Conservation (phyloP, 2,888 invertebrate genomes). For the Homarus gammarus region DNA sequence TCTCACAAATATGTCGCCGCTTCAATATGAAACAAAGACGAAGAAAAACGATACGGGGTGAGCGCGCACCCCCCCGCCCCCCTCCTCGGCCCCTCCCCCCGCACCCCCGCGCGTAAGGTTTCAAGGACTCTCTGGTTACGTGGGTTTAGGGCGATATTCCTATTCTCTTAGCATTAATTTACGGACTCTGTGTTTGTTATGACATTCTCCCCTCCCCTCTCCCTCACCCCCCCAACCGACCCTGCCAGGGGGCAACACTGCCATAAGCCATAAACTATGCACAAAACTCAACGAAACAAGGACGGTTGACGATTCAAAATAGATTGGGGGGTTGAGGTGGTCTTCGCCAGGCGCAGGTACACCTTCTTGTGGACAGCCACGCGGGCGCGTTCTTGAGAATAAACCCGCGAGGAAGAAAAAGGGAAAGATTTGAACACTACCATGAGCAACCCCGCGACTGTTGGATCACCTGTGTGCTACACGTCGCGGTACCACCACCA, state of each 20-base stretch:
- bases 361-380: neutral
- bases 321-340: neutral
- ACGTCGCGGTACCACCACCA: neutral
- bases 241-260: constrained; percentile 9
- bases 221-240: neutral
- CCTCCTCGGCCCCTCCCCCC: neutral
- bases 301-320: neutral
- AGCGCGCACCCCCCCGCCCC: constrained; percentile 6
- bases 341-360: neutral
- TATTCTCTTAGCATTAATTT: constrained; percentile 49
- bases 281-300: constrained; percentile 11
- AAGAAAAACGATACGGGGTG: constrained; percentile 20
- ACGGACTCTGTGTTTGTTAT: constrained; percentile 51
- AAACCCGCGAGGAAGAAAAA: no score
- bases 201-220: constrained; percentile 40
- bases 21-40: constrained; percentile 35
- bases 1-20: constrained; percentile 18
- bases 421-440: neutral
- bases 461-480: constrained; percentile 8
- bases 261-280: constrained; percentile 38
- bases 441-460: neutral
- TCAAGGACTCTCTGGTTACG: constrained; percentile 33
- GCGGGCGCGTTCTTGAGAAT: neutral
- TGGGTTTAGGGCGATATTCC: constrained; percentile 42
- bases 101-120: constrained; percentile 36